Base-by-base conservation (phyloP, 1,140 invertebrate species). In the Brachionus sp. region DNA sequence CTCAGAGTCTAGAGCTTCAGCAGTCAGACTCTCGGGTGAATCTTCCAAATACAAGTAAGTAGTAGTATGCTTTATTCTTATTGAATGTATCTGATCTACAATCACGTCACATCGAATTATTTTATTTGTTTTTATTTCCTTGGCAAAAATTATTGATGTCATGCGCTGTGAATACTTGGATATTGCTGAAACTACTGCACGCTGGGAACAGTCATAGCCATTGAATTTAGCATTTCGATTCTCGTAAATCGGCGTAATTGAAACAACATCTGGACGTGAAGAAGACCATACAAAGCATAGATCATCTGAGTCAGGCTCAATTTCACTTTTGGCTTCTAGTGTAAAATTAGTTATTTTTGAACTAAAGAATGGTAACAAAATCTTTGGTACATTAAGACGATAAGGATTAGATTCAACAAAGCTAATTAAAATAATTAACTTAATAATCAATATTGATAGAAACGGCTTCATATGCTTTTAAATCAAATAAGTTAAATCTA, bases 101-200 rank as follows among this genome's bases (percentile, higher is more conserved):
- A 82, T 82, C 5, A 82, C 80, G 19, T 82, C 80, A 68, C 80
- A 82, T 7, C 80, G 80, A 29, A 82, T 44, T 37, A 66, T n/a
- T 50, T 82, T 66, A 10, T 66, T 33, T 12, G 80, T 68, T 66
- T 50, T 37, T 16, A 82, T 46, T 5, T 82, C 80, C n/a, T 66
- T 50, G 25, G 80, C 80, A 70, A 66, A 70, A 44, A 82, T 66
- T 6, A 57, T 82, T 7, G 80, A 66, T n/a, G 39, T 66, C 29
- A 57, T 33, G n/a, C 80, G 37, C n/a, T 46, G 39, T 0, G 80
- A 16, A 44, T 82, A 33, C 25, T 82, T 82, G 13, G 62, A 66
- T 9, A 66, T 6, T 19, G 80, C 80, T 7, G 57, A 53, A 19
- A 82, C 37, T n/a, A 66, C 5, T 5, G 80, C 80, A 33, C 50